Base-by-base conservation (phyloP, 2,113 vertebrate genomes). In the Tricholaema leucomelas region DNA sequence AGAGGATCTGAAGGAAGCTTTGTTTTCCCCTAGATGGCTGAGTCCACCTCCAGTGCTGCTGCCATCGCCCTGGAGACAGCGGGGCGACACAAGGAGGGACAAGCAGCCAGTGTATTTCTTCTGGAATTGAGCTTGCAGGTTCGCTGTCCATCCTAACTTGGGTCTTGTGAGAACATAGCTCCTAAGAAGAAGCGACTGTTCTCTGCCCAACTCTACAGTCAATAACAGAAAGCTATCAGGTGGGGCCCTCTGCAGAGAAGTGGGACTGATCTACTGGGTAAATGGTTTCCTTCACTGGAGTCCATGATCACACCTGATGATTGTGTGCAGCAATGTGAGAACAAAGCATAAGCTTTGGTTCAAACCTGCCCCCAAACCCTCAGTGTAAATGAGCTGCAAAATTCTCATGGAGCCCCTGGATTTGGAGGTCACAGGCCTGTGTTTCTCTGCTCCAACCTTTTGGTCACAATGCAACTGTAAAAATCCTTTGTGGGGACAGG, bases 1-100 rank as follows among this genome's bases (percentile, higher is more conserved):
- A 60, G 50, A 81, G 76, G 74, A 66, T 60, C 55, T 94, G 85
- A 91, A 90, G 88, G 87, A 69, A 93, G 66, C 82, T 73, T 94
- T 95, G 92, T 95, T 94, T 87, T 91, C 44, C 36, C 63, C 42
- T 54, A 42, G 66, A 77, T 75, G 36, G 74, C 64, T 65, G 78
- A 74, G 42, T 70, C 87, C 28, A 70, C 25, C 55, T 30, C 71
- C 59, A 60, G 48, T 12, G 38, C 85, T 90, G 59, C 4, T 92
- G 35, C 61, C 33, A 18, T 63, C 80, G 83, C 64, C 58, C 48
- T 46, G 42, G 15, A 63, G 79, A 59, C 76, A 4, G 1, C n/a
- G 48, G 42, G 80, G 54, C 36, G 69, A 67, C 73, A 60, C 0
- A 0, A 70, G 24, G 14, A 1, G 5, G 7, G 33, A 80, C 56